A percentile compares a stretch with the other conserved stretches of the same genome.
Evolutionary conservation across 2,888 invertebrate species (phyloP).

Genomic region (Lamellibrachia satsuma): DNA sequence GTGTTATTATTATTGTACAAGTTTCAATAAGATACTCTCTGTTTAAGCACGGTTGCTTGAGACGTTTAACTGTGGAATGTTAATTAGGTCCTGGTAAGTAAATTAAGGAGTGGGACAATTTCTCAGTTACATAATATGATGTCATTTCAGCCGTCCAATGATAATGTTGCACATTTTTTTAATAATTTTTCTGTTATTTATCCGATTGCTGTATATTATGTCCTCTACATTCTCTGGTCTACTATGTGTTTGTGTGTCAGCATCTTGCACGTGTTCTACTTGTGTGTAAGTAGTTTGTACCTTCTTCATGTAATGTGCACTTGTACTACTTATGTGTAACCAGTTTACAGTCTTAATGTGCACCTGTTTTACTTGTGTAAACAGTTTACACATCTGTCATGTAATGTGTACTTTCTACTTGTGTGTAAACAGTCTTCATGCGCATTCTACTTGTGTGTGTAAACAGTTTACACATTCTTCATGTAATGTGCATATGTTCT

Average conservation of each 20-base stretch:
- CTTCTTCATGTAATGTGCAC: not conserved
- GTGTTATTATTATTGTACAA: not conserved
- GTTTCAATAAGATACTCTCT: not conserved
- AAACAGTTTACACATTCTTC: not conserved
- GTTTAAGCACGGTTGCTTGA: not conserved
- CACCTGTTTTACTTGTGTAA: too few species aligned
- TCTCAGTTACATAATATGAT: not conserved
- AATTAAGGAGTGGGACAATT: not conserved
- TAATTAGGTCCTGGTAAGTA: not conserved
- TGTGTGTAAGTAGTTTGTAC: not conserved
- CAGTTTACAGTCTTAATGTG: not conserved
- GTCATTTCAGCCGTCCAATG: not conserved
- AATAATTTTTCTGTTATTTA: not conserved
- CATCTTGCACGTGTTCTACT: not conserved
- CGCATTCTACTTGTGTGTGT: not conserved
- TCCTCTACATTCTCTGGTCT: not conserved
- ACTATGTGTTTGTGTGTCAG: not conserved
- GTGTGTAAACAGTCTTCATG: not conserved
- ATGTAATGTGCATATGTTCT: not conserved
- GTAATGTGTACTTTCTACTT: too few species aligned
- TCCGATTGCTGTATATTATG: not conserved
- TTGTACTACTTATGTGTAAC: not conserved
- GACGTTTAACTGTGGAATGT: not conserved
- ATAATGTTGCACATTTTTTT: constrained; percentile 9
- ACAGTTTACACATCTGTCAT: too few species aligned